Conservation (phyloP, 2,797 vertebrate genomes). For the Arctocebus calabarensis region DNA sequence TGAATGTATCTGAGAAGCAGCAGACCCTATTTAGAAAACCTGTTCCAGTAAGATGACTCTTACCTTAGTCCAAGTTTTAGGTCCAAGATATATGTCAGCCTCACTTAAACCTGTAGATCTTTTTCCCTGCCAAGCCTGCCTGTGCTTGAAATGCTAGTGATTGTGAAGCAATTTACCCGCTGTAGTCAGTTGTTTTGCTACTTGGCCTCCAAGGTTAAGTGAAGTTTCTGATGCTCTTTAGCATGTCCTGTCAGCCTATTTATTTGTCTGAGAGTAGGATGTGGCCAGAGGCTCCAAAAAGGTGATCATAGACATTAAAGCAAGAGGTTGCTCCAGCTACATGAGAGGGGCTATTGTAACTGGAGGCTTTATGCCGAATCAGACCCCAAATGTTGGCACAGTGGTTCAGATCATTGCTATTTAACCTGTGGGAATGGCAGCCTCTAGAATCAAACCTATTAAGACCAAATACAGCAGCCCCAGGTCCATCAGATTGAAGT, state of each 20-base stretch:
- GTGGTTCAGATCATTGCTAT: rapidly evolving
- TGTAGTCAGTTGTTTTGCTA: not conserved
- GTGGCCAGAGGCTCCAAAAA: not conserved
- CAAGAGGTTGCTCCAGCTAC: not conserved
- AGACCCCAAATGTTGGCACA: rapidly evolving
- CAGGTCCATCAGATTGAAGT: rapidly evolving
- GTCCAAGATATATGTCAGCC: not conserved
- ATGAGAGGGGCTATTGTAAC: not conserved
- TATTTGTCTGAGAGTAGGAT: not conserved
- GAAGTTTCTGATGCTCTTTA: not conserved
- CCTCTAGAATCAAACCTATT: not conserved
- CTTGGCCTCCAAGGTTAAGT: not conserved
- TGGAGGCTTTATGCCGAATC: not conserved
- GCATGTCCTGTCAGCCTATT: not conserved
- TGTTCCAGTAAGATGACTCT: not conserved
- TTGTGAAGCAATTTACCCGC: rapidly evolving
- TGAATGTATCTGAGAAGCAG: not conserved
- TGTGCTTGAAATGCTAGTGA: not conserved
- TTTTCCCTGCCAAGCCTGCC: not conserved
- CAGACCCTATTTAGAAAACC: not conserved
- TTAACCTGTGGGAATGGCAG: not conserved
- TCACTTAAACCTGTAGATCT: not conserved
- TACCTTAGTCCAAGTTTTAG: not conserved
- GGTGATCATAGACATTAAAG: not conserved
- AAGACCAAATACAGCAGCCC: not conserved